Evolutionary conservation across 1,140 invertebrate species (phyloP), one percentile per base, ranked within the genome.

Genomic region (Anastrepha ludens): DNA sequence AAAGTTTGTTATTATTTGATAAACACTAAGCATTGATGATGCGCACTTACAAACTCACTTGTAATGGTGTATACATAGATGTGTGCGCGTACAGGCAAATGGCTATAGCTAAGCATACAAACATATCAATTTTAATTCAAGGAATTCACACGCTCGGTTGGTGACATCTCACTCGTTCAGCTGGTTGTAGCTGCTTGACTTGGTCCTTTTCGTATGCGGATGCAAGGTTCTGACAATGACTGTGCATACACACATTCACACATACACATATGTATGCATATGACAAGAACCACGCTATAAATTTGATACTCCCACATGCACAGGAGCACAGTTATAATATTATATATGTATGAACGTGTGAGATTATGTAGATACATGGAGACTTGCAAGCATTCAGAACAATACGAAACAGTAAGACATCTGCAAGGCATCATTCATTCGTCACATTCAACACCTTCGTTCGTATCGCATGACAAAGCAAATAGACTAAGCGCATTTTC

Each of bases 401-500:
- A 81, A 55, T 81, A 55, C 17, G 44, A 81, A 44, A 81, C 44
- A 55, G 55, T 55, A 81, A 81, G 74, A 81, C 41, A 55, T 55
- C 74, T 81, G 74, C 47, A 20, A 55, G 74, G 47, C 74, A 81
- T 81, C 74, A 81, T 81, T n/a, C 74, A 81, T 5, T 81, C 74
- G 74, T 81, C 74, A 81, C 6, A 81, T 55, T 81, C 74, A 81
- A 81, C 74, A 55, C 74, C 74, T 81, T 81, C n/a, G n/a, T 50
- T 47, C 47, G 74, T 15, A 81, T 81, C 47, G 74, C 44, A 81
- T 81, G 74, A 81, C 41, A 81, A 81, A 55, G 74, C 74, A 81
- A 81, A 81, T 81, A 81, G 17, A 81, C 47, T 55, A 81, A 58
- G 20, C 74, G 50, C 55, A 55, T 81, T 50, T 55, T 29, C 74